These are phyloP conservation scores for Avahi laniger DNA, from an alignment of 2,797 vertebrate species.

Conservation along the genomic window DNA sequence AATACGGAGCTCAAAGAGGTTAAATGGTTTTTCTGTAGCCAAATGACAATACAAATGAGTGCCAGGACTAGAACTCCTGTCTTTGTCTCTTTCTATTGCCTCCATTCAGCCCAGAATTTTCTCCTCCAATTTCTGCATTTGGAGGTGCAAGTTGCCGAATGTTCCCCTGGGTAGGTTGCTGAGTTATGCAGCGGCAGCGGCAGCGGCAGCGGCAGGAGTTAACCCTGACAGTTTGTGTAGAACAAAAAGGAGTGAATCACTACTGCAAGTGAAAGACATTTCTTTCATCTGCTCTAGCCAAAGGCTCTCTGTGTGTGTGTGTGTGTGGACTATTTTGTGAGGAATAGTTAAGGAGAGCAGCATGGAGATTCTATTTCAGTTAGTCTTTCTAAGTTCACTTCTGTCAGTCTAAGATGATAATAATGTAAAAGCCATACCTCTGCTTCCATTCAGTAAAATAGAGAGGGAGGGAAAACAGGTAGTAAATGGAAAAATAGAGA, in stretches of 20 bases:
- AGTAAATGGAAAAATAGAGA: neutral
- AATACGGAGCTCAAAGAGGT: neutral
- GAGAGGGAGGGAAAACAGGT: neutral
- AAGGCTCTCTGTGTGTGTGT: neutral
- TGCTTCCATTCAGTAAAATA: constrained; percentile 16
- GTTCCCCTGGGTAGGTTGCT: neutral
- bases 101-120: neutral
- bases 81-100: constrained; percentile 20
- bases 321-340: neutral
- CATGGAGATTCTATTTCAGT: neutral
- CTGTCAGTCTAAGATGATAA: neutral
- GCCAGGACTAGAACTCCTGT: neutral
- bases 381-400: neutral
- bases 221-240: neutral
- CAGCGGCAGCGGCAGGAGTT: neutral
- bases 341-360: neutral
- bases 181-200: neutral
- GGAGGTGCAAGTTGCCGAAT: neutral
- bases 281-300: neutral
- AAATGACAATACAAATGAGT: neutral
- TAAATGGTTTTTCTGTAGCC: neutral
- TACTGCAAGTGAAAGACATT: neutral
- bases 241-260: neutral
- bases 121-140: neutral
- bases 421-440: neutral